Evolutionary conservation across 2,113 vertebrate species (phyloP), one percentile per base, ranked within the genome.

Genomic region (Corynorhinus townsendii): DNA sequence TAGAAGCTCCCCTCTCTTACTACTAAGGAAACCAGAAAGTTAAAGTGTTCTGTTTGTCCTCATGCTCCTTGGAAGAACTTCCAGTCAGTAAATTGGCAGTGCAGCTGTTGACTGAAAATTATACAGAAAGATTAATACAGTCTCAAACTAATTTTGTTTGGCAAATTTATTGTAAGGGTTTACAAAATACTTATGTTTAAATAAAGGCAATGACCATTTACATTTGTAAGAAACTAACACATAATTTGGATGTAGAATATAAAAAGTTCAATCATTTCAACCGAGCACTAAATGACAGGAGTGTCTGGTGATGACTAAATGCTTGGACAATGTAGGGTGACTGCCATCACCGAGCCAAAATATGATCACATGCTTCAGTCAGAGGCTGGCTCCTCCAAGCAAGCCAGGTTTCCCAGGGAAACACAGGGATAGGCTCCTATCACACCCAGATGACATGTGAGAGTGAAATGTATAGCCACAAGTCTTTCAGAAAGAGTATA

Each of bases 51-150:
- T 7, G 4, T 94, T 96, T 98, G 97, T 96, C 83, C 97, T 96
- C 95, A 72, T 96, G 77, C 96, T 98, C 98, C 97, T 97, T 99
- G 98, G 98, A 98, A 98, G 93, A 97, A 95, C 93, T 98, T 97
- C 94, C 45, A n/a, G 88, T 93, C 96, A 96, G 96, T 97, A 97
- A 98, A 97, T 71, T 95, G 96, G 98, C 95, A 95, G 77, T 73
- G 93, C 98, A 99, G 98, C 98, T 98, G 98, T 97, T 98, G 91
- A 91, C 43, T 87, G 84, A 95, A 98, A 98, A 98, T 97, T 96
- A 96, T 35, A 59, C 73, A 97, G 88, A 96, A 98, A 96, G 64
- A 95, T 93, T 93, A 96, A 90, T 68, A 91, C 94, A 97, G 88
- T 93, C 91, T 95, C 56, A 94, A 96, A 69, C 17, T 92, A 83